These are phyloP conservation scores for Mesembrinibis cayennensis DNA, from an alignment of 2,113 vertebrate genomes.

Conservation along the genomic window DNA sequence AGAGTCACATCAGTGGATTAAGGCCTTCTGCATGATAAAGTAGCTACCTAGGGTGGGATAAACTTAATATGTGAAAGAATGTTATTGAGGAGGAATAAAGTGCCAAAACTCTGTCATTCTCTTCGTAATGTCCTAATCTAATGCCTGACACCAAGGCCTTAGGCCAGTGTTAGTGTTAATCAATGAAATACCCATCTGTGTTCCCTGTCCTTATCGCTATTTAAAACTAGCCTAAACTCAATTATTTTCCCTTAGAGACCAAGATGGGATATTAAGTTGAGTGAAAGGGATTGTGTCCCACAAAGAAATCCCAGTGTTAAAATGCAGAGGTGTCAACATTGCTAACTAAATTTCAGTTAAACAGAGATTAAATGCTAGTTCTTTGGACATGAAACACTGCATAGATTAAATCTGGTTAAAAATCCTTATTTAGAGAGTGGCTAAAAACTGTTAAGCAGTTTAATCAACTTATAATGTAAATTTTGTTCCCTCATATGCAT, in stretches of 20 bases:
- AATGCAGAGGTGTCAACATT: slow-evolving; percentile 89
- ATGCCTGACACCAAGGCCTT: slow-evolving; percentile 94
- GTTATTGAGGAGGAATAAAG: slow-evolving; percentile 99
- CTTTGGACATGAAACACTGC: slow-evolving; percentile 82
- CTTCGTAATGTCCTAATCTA: slow-evolving; percentile 99
- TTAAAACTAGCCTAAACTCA: slow-evolving; percentile 99
- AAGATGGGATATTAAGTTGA: slow-evolving; percentile 97
- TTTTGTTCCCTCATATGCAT: slow-evolving; percentile 75
- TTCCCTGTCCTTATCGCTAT: slow-evolving; percentile 94
- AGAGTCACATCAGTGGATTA: slow-evolving; percentile 99
- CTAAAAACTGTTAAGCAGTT: slow-evolving; percentile 84
- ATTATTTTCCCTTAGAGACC: slow-evolving; percentile 99
- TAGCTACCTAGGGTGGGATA: slow-evolving; percentile 99
- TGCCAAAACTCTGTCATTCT: slow-evolving; percentile 99
- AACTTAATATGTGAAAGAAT: slow-evolving; percentile 99
- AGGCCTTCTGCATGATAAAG: slow-evolving; percentile 99
- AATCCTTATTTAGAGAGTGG: slow-evolving; percentile 84
- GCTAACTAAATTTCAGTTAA: slow-evolving; percentile 94
- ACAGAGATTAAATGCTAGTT: slow-evolving; percentile 91
- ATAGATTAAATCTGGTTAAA: slow-evolving; percentile 82
- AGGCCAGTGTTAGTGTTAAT: slow-evolving; percentile 95
- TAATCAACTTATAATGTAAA: slow-evolving; percentile 81
- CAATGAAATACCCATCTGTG: slow-evolving; percentile 98
- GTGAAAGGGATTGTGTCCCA: slow-evolving; percentile 89
- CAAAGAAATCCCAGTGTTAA: slow-evolving; percentile 89